Evolutionary conservation across 1,140 invertebrate species (phyloP).

Genomic region (Drosophila serrata): DNA sequence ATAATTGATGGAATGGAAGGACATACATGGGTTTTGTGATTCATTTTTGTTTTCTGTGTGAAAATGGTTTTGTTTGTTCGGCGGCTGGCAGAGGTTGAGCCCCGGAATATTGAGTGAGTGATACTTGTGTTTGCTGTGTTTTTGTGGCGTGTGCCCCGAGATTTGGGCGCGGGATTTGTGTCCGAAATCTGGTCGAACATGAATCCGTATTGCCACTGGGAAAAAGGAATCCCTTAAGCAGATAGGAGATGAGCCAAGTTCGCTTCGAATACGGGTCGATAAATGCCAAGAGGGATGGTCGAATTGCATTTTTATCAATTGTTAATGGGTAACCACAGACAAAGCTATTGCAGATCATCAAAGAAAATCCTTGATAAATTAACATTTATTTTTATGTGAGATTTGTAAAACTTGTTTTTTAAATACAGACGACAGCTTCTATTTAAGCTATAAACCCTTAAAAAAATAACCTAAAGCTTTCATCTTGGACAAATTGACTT

Average conservation of each 20-base stretch:
- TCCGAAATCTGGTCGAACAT: slow-evolving; percentile 59
- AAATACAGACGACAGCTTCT: background rate
- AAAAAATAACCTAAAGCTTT: background rate
- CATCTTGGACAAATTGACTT: slow-evolving; percentile 8
- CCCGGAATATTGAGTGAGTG: slow-evolving; percentile 28
- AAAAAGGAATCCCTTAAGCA: slow-evolving; percentile 7
- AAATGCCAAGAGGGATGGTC: background rate
- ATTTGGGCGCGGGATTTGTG: slow-evolving; percentile 65
- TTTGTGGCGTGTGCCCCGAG: slow-evolving; percentile 39
- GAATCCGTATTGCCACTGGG: slow-evolving; percentile 39
- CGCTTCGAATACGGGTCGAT: slow-evolving; percentile 1
- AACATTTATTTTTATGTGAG: background rate
- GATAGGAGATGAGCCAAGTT: slow-evolving; percentile 3
- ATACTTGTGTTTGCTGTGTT: slow-evolving; percentile 46
- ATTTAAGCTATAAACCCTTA: background rate
- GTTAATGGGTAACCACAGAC: background rate
- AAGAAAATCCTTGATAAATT: background rate
- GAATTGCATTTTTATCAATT: background rate
- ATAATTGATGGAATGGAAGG: background rate
- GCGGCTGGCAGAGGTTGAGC: slow-evolving; percentile 5
- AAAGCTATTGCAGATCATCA: background rate
- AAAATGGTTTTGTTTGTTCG: background rate
- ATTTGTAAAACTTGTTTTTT: background rate
- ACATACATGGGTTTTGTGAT: background rate
- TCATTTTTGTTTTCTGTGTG: slow-evolving; percentile 16